Percentiles rank a stretch among this genome's conserved stretches.
Conservation (phyloP, 2,888 invertebrate species). For the Drosophila diplacantha region DNA sequence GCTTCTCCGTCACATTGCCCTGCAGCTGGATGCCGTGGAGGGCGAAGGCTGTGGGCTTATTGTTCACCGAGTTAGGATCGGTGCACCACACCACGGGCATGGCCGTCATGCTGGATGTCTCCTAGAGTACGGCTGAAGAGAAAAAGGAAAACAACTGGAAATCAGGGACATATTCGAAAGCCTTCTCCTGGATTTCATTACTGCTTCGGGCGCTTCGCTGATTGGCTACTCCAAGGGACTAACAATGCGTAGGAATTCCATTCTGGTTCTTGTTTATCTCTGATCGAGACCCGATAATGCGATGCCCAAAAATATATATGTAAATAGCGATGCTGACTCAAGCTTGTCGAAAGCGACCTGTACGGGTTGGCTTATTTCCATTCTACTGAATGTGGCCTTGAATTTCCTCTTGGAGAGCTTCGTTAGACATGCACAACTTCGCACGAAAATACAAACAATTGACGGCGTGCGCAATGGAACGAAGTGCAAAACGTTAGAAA, state of each 20-base stretch:
- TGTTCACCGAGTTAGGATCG: constrained; percentile 78
- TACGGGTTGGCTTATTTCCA: background rate
- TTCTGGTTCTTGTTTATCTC: constrained; percentile 31
- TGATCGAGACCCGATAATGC: constrained; percentile 3
- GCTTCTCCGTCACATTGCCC: constrained; percentile 78
- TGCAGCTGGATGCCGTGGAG: constrained; percentile 78
- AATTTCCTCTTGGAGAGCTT: constrained; percentile 9
- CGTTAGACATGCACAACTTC: background rate
- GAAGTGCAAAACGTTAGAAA: constrained; percentile 29
- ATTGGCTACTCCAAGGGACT: background rate
- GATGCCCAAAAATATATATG: constrained; percentile 42
- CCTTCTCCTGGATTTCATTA: constrained; percentile 15
- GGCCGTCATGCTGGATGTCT: constrained; percentile 72
- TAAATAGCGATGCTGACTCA: constrained; percentile 10
- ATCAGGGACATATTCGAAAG: constrained; percentile 1
- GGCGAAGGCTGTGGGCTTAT: constrained; percentile 78
- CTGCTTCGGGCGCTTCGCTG: constrained; percentile 20
- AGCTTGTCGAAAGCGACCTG: background rate
- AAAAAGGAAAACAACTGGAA: constrained; percentile 14
- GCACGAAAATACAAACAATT: constrained; percentile 26
- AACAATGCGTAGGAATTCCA: constrained; percentile 12
- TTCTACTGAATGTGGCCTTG: constrained; percentile 20
- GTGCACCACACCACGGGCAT: constrained; percentile 79
- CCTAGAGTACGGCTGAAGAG: constrained; percentile 11
- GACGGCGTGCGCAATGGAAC: constrained; percentile 40